Evolutionary conservation across 2,797 vertebrate genomes (phyloP).

Genomic region (Lithobates pipiens): DNA sequence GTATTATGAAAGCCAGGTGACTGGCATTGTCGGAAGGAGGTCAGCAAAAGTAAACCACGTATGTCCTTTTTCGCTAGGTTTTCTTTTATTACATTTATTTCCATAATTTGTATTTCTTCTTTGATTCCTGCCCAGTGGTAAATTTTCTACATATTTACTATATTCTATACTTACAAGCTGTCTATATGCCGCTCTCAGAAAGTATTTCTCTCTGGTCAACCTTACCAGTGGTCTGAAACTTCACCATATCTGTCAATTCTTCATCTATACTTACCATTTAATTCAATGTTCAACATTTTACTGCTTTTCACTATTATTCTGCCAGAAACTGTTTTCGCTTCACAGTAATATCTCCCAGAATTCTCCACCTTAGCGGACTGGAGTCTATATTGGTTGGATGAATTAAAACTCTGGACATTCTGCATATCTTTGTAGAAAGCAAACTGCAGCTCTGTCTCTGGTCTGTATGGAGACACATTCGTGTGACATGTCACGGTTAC

Average conservation of each 20-base stretch:
- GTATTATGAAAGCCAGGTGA: too few species aligned
- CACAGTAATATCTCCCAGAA: constrained; percentile 31
- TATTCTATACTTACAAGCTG: too few species aligned
- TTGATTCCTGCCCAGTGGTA: too few species aligned
- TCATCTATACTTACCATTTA: not conserved
- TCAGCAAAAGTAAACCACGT: too few species aligned
- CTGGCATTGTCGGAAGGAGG: too few species aligned
- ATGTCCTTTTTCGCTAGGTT: too few species aligned
- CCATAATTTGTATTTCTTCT: too few species aligned
- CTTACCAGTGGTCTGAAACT: too few species aligned
- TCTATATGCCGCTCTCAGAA: too few species aligned
- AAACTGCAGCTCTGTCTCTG: not conserved
- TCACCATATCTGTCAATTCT: not conserved
- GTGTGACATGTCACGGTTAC: constrained; percentile 19
- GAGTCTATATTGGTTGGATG: not conserved
- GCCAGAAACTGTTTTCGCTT: not conserved
- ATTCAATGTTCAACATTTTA: not conserved
- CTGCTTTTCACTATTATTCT: not conserved
- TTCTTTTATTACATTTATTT: too few species aligned
- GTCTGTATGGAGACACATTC: not conserved
- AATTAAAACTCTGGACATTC: not conserved
- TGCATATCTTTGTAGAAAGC: constrained; percentile 4
- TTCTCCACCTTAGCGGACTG: not conserved
- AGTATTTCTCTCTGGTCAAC: too few species aligned
- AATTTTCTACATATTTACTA: too few species aligned